Base-by-base conservation (phyloP, 2,888 invertebrate genomes). In the Dicycla oo region DNA sequence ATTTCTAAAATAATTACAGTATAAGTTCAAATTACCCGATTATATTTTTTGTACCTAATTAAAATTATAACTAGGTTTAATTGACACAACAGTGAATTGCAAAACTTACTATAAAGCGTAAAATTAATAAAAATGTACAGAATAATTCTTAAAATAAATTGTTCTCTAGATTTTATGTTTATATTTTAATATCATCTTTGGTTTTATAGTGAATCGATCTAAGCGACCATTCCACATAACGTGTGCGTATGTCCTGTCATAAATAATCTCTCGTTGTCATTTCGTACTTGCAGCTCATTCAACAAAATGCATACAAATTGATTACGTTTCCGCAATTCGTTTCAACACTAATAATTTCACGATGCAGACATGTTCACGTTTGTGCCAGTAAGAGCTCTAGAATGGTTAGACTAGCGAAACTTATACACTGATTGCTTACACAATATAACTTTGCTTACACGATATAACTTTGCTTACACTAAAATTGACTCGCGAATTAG, bases 111-210 rank as follows among this genome's bases (percentile, higher is more conserved):
- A 11, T 65, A 79, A 47, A 54, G 34, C 72, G 26, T 75, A 78
- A 78, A 75, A 78, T 47, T 78, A 75, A 78, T 78, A 78, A 78
- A n/a, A 86, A 83, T 83, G 81, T 86, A 87, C 81, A 86, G 71
- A 63, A 80, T 83, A 82, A 73, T 83, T 83, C 86, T 87, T 88
- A 89, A 82, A 87, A 85, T 88, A 88, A 87, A 83, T 90, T 89
- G 89, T 80, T 88, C 85, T 89, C 76, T 88, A 89, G 61, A 87
- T 81, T 89, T 88, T 88, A 90, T 86, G 83, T 90, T 85, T 86
- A 88, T 80, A 88, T 90, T 90, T 79, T 91, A 94, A 94, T 94
- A 94, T 93, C 93, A 93, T 95, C 95, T 95, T 95, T 95, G 95
- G 95, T 94, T 93, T 93, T 84, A 88, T 87, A 86, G 82, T 91